These are phyloP conservation scores for Pherbina coryleti DNA, from an alignment of 2,888 invertebrate species.

Conservation along the genomic window DNA sequence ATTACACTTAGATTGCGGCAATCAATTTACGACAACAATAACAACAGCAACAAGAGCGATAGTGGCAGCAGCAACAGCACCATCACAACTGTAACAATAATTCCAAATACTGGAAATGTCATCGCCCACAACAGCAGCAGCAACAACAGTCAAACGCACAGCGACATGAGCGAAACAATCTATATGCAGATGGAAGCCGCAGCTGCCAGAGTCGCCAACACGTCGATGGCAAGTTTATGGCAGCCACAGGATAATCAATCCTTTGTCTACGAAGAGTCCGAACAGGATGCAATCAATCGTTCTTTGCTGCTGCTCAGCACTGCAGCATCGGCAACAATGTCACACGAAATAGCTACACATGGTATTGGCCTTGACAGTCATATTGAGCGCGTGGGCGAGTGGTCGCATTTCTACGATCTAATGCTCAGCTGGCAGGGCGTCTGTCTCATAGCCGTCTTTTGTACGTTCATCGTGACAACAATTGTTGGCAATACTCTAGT, in stretches of 20 bases:
- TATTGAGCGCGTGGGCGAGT: conserved; percentile 53
- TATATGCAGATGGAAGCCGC: conserved; percentile 8
- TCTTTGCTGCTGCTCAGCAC: conserved; percentile 36
- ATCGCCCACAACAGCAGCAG: conserved; percentile 27
- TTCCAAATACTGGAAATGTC: neutral
- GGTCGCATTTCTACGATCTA: conserved; percentile 64
- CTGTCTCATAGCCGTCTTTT: conserved; percentile 75
- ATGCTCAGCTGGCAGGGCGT: conserved; percentile 71
- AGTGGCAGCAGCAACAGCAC: neutral
- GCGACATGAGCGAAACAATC: neutral
- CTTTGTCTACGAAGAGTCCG: conserved; percentile 36
- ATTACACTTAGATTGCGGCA: conserved; percentile 7
- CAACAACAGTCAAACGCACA: conserved; percentile 16
- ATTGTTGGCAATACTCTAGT: conserved; percentile 91
- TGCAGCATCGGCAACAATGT: conserved; percentile 25
- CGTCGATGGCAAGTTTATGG: conserved; percentile 29
- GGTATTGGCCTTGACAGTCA: conserved; percentile 7
- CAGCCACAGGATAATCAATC: conserved; percentile 23
- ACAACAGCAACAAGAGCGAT: neutral
- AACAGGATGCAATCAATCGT: conserved; percentile 42
- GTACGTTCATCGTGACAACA: conserved; percentile 79
- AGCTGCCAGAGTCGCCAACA: neutral
- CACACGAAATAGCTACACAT: conserved; percentile 17
- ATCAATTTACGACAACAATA: conserved; percentile 1
- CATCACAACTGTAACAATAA: neutral